Evolutionary conservation across 2,113 vertebrate species (phyloP).

Genomic region (Eubucco bourcierii): DNA sequence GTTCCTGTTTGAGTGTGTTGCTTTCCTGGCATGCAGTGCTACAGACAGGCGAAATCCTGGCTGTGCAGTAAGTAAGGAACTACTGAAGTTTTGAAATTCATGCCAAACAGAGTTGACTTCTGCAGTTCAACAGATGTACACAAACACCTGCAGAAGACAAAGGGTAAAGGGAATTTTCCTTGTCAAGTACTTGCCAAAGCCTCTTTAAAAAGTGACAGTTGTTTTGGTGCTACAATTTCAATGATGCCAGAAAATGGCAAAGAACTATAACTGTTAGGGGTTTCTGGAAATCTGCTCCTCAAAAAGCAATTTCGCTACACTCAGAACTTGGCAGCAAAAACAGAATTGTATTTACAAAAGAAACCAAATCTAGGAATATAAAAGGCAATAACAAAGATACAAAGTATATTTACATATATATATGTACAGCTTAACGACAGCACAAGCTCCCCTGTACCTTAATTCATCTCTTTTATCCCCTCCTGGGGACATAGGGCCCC

Average conservation of each 20-base stretch:
- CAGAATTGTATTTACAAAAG: no score
- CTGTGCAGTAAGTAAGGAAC: not conserved
- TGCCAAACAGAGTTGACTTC: not conserved
- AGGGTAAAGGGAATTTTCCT: not conserved
- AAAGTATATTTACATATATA: no score
- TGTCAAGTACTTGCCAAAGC: not conserved
- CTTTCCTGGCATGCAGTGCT: not conserved
- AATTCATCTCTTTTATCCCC: no score
- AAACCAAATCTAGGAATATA: no score
- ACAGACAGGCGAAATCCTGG: not conserved
- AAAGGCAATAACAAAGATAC: no score
- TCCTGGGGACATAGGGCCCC: no score
- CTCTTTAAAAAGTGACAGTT: not conserved
- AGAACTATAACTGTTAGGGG: not conserved
- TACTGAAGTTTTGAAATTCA: not conserved
- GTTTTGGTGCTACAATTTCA: not conserved
- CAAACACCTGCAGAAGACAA: slow-evolving; percentile 2
- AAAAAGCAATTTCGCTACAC: no score
- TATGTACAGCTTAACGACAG: no score
- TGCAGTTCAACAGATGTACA: not conserved
- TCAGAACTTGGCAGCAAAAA: no score
- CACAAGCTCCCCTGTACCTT: no score
- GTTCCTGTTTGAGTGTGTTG: not conserved
- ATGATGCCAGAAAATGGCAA: not conserved
- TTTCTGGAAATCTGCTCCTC: no score